Evolutionary conservation across 2,113 vertebrate species (phyloP).

Genomic region (Dicerorhinus sumatrensis): DNA sequence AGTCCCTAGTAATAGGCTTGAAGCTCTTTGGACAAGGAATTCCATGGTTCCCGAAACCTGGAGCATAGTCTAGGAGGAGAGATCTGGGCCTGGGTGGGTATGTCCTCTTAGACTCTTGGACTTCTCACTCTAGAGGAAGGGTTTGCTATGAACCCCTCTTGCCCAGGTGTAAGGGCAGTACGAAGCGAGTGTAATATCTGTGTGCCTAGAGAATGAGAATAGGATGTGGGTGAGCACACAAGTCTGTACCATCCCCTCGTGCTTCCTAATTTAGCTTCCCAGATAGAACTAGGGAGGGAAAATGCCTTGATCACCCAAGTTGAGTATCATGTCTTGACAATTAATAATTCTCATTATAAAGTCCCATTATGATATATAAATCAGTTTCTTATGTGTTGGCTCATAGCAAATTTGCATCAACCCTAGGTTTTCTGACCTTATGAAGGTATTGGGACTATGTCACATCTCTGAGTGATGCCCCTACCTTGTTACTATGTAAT

Average conservation of each 20-base stretch:
- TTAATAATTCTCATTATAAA: not conserved
- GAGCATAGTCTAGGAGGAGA: not conserved
- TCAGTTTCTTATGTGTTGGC: constrained; percentile 4
- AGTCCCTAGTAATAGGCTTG: not conserved
- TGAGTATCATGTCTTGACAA: not conserved
- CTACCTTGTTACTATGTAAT: not conserved
- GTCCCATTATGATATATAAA: not conserved
- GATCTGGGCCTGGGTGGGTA: not conserved
- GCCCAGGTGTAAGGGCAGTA: not conserved
- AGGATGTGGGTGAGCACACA: not conserved
- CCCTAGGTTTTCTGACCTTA: not conserved
- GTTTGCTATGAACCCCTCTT: not conserved
- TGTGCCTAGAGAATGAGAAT: not conserved
- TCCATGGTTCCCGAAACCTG: not conserved
- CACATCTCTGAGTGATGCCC: not conserved
- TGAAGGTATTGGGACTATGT: not conserved
- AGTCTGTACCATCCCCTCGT: not conserved
- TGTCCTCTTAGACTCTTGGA: not conserved
- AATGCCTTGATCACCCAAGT: not conserved
- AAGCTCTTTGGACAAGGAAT: not conserved
- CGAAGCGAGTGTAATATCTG: not conserved
- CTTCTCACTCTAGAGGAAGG: not conserved
- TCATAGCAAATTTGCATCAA: not conserved
- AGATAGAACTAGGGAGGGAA: not conserved
- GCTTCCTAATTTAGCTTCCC: not conserved